Base-by-base conservation (phyloP, 2,888 invertebrate species). In the Ormyrus nitidulus region DNA sequence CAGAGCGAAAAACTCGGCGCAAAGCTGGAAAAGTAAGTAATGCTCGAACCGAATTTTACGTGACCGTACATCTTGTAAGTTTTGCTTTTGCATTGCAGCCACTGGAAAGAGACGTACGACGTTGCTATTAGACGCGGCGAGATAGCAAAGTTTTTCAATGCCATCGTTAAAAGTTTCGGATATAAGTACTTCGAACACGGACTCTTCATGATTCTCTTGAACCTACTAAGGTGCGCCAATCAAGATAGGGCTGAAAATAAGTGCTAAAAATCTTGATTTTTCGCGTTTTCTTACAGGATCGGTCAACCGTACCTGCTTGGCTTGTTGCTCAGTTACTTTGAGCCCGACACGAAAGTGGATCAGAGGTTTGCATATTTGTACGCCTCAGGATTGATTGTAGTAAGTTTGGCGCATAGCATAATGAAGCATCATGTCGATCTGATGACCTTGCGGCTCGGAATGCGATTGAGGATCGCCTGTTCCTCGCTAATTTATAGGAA, bases 401-500 rank as follows among this genome's bases (percentile, higher is more conserved):
- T 93, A 73, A 92, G 94, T 65, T 90, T 94, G 79, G 48, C 92
- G 0, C 93, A 93, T 73, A 91, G 94, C 19, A 82, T 95, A 46
- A 91, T 94, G 77, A 92, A 94, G 85, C 97, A 96, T 88, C 95
- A 94, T 84, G 85, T 91, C 19, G 90, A 89, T 72, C 87, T 94
- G 83, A 91, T 92, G 53, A 92, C 92, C 85, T 91, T 92, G 84
- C 92, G 94, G 83, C 92, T 96, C 62, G 96, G 97, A 62, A 95
- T 96, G 95, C 91, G 94, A 87, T 92, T 96, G 78, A 91, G 96
- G 85, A 93, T 96, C 74, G 96, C 96, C 0, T 93, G 94, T 85
- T 96, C 96, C 86, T 95, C 96, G 0, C 89, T 97, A 10, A 89
- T 97, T 81, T 96, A 96, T 88, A 93, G 96, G 91, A 97, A 97